Base-by-base conservation (phyloP, 2,888 invertebrate species). In the Nomada lathburiana region DNA sequence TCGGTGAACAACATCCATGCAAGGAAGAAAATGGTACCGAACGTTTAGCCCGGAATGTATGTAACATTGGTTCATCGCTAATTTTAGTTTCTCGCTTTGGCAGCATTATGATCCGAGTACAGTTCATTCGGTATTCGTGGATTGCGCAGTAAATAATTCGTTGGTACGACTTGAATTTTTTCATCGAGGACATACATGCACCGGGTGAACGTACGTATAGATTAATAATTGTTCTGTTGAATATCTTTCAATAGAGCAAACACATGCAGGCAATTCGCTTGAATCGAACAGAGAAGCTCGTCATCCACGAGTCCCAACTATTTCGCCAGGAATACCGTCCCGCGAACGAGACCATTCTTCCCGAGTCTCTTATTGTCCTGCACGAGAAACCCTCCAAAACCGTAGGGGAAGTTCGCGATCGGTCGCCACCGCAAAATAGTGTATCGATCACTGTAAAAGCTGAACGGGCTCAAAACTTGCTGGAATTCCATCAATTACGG, bases 401-500 rank as follows among this genome's bases (percentile, higher is more conserved):
- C 67, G 62, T 50, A 29, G 67, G 50, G 80, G 55, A 72, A 80
- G 67, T 77, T 62, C 16, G 57, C 42, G 67, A 69, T 73, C 68
- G 75, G 69, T 57, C 64, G 59, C 68, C 50, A 16, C 55, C n/a
- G 57, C 57, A 78, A 59, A 65, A 68, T 73, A 26, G 36, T 55
- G 73, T 82, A 82, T 80, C 82, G 80, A 82, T 75, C 82, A 74
- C 60, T 63, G 80, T 68, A 80, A 82, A 82, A 82, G 73, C 80
- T 76, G 42, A 42, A 72, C 72, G 80, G 65, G 75, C 78, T 69
- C 82, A 73, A 84, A 83, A 82, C 78, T 78, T 44, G 63, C 71
- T 44, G 73, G 74, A 78, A 82, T 84, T 70, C 83, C 76, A 72
- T 84, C 83, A 82, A 78, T 84, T 82, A 82, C 72, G 67, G 82